Conservation (phyloP, 2,113 vertebrate species). For the Numenius arquata region DNA sequence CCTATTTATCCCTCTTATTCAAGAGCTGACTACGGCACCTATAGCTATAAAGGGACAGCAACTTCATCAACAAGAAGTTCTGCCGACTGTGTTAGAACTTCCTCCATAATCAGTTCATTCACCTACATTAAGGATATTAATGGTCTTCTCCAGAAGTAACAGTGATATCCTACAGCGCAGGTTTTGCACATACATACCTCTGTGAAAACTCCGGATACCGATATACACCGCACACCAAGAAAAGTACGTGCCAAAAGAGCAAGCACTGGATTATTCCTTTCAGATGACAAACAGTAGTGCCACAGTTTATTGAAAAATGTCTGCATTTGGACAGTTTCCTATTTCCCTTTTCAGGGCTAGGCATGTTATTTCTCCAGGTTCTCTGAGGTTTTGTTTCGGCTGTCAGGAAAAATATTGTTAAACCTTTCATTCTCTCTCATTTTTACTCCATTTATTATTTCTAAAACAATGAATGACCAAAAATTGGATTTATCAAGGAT, state of each 20-base stretch:
- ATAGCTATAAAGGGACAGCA: not conserved
- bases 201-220: not conserved
- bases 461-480: not conserved
- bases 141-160: not conserved
- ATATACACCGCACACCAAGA: rapidly evolving
- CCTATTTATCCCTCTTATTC: not conserved
- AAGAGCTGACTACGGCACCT: not conserved
- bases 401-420: not conserved
- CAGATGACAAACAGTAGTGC: not conserved
- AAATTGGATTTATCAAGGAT: not conserved
- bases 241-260: not conserved
- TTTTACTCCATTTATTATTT: not conserved
- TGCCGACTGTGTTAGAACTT: not conserved
- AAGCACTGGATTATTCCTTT: not conserved
- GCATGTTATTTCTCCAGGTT: not conserved
- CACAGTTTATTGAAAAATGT: not conserved
- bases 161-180: not conserved
- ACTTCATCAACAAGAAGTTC: not conserved
- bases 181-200: not conserved
- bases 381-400: not conserved
- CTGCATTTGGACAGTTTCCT: not conserved
- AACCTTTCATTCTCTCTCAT: not conserved
- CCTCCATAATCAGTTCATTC: not conserved
- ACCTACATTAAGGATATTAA: not conserved
- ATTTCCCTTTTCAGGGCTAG: not conserved